Evolutionary conservation across 2,888 invertebrate genomes (phyloP), one percentile per base, ranked within the genome.

Genomic region (Diadegma fenestrale): DNA sequence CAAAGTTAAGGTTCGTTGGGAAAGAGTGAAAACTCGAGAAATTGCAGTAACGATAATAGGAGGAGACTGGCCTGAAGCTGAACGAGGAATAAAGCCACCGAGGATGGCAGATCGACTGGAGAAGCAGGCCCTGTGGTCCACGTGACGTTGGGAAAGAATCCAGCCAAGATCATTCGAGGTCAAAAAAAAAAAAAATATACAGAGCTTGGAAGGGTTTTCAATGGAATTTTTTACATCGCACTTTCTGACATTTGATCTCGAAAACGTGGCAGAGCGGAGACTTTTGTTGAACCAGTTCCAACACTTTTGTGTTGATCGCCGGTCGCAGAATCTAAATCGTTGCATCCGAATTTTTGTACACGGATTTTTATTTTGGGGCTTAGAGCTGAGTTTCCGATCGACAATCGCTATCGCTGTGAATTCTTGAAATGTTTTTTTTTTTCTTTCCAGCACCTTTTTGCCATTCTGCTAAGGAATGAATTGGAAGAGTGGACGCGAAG

Each of bases 401-500:
- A 14, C 14, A 58, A 5, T 14, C 2, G 8, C 26, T 5, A n/a
- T 41, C 19, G 19, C 30, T 37, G 7, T 10, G 3, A 19, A 19
- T 8, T 48, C 45, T 17, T 17, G 37, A 41, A 41, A n/a, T 19
- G 7, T 58, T 4, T 33, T 64, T 48, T 26, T 19, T 48, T 64
- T 48, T 26, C 12, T n/a, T 54, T 37, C 33, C 37, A 37, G 10
- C 51, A 41, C 26, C 48, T 48, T 22, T 41, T 30, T 17, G 41
- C 22, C 26, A 26, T 58, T 26, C 26, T 58, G 58, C 7, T 14
- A 14, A 58, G 58, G 26, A 58, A 58, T 58, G 26, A 58, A 26
- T 58, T 14, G 58, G 41, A 48, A 51, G 30, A 63, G 64, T 71
- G 83, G 58, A 72, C 68, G 17, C 54, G 73, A 71, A 76, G 77